Evolutionary conservation across 2,113 vertebrate genomes (phyloP).

Genomic region (Vulpes lagopus): DNA sequence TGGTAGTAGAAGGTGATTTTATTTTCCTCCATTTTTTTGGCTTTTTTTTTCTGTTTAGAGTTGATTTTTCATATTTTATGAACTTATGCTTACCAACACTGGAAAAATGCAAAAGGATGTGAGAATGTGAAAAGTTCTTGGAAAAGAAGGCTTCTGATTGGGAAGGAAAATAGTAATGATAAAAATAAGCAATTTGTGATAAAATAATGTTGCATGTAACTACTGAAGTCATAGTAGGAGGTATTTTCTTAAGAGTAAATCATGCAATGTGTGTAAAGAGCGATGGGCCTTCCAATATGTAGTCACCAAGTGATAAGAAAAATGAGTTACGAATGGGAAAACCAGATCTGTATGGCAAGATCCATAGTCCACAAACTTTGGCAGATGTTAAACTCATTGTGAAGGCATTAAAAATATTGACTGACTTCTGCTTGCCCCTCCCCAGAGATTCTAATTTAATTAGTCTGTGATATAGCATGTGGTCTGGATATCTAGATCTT

Average conservation of each 20-base stretch:
- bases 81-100: neutral
- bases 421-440: neutral
- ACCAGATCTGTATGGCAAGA: neutral
- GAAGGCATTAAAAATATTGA: neutral
- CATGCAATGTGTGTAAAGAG: neutral
- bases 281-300: neutral
- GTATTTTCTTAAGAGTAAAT: neutral
- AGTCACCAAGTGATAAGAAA: neutral
- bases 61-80: neutral
- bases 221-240: neutral
- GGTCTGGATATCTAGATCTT: neutral
- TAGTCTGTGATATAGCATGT: neutral
- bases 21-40: neutral
- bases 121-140: neutral
- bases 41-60: neutral
- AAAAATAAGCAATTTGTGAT: neutral
- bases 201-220: neutral
- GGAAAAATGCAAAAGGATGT: neutral
- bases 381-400: neutral
- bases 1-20: neutral
- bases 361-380: neutral
- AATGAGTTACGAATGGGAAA: neutral
- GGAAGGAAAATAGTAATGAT: constrained; percentile 23
- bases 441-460: neutral
- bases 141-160: neutral